A percentile compares a stretch with the other conserved stretches of the same genome.
These are phyloP conservation scores for Drosophila arawakana DNA, from an alignment of 1,140 invertebrate genomes.

Conservation along the genomic window DNA sequence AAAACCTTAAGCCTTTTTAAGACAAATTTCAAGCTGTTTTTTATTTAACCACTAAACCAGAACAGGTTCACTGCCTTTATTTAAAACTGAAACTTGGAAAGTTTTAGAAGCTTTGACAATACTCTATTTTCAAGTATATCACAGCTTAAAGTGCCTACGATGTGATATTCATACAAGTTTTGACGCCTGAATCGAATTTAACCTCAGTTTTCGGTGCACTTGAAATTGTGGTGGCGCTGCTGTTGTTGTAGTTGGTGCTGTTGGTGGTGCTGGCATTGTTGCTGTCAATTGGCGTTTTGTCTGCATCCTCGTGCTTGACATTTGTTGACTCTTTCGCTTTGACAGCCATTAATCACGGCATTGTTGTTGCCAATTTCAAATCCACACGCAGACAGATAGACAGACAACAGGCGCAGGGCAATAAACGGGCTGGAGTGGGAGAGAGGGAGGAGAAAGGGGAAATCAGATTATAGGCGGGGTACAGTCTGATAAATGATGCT, in stretches of 20 bases:
- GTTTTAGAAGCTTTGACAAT: no score
- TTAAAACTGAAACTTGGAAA: no score
- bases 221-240: conserved; percentile 5
- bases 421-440: background rate
- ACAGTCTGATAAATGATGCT: conserved; percentile 74
- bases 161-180: no score
- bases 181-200: conserved; percentile 5
- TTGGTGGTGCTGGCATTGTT: conserved; percentile 17
- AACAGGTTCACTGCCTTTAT: no score
- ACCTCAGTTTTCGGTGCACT: conserved; percentile 15
- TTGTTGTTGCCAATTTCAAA: conserved; percentile 80
- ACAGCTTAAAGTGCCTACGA: no score
- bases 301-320: conserved; percentile 54
- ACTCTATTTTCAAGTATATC: no score
- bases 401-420: background rate
- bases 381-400: conserved; percentile 55
- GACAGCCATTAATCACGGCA: conserved; percentile 80
- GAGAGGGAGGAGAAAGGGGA: background rate
- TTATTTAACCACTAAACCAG: no score
- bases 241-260: conserved; percentile 22
- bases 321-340: conserved; percentile 82
- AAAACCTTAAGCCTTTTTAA: no score
- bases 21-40: no score
- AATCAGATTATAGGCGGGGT: background rate
- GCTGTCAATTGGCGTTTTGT: conserved; percentile 53